Evolutionary conservation across 2,797 vertebrate species (phyloP).

Genomic region (Esox masquinongy): DNA sequence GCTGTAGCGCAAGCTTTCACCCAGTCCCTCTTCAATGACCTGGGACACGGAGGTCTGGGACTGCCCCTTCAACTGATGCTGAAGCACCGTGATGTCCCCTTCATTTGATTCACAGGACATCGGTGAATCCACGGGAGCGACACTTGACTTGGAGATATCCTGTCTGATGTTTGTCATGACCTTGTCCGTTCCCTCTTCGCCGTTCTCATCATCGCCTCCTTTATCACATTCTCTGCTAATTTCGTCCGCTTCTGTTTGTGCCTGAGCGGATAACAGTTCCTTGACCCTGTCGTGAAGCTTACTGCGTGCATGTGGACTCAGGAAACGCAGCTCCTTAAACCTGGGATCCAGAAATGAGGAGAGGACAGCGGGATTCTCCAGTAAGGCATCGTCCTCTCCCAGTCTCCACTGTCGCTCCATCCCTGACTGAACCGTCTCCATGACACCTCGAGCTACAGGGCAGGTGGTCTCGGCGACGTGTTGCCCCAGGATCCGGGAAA

Average conservation of each 20-base stretch:
- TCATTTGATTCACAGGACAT: slow-evolving; percentile 54
- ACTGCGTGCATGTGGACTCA: slow-evolving; percentile 59
- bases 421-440: slow-evolving; percentile 53
- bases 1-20: slow-evolving; percentile 29
- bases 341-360: slow-evolving; percentile 73
- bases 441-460: slow-evolving; percentile 50
- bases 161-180: slow-evolving; percentile 31
- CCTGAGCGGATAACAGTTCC: slow-evolving; percentile 51
- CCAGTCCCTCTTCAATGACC: slow-evolving; percentile 25
- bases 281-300: slow-evolving; percentile 63
- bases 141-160: slow-evolving; percentile 37
- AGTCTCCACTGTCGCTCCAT: slow-evolving; percentile 63
- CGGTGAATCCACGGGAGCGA: slow-evolving; percentile 52
- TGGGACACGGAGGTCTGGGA: slow-evolving; percentile 33
- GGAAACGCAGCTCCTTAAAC: slow-evolving; percentile 73
- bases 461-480: slow-evolving; percentile 54
- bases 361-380: slow-evolving; percentile 57
- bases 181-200: slow-evolving; percentile 22
- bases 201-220: slow-evolving; percentile 32
- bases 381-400: slow-evolving; percentile 50
- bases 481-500: slow-evolving; percentile 55
- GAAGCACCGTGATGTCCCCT: slow-evolving; percentile 50
- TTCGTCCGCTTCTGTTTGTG: slow-evolving; percentile 27
- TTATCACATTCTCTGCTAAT: slow-evolving; percentile 21
- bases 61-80: slow-evolving; percentile 15